These are phyloP conservation scores for Rhinatrema bivittatum DNA, from an alignment of 2,797 vertebrate species.

Conservation along the genomic window DNA sequence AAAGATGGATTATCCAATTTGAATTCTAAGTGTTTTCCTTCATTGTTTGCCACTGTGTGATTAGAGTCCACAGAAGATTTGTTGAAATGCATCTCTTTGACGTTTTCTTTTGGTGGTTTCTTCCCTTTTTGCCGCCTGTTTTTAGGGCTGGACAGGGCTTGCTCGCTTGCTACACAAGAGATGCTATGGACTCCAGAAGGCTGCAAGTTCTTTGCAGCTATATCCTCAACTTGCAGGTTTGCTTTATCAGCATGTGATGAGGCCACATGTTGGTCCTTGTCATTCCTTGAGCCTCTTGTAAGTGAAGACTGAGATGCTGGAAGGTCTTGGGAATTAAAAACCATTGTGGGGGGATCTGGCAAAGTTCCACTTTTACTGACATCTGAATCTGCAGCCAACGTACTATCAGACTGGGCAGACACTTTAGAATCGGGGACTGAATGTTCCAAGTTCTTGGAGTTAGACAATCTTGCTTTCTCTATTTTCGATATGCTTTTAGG, in stretches of 20 bases:
- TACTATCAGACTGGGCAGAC: conserved; percentile 14
- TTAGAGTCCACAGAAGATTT: conserved; percentile 36
- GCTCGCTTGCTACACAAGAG: conserved; percentile 34
- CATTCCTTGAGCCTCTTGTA: conserved; percentile 44
- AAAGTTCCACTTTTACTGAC: conserved; percentile 32
- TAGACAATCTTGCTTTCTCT: conserved; percentile 60
- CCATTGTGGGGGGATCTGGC: conserved; percentile 32
- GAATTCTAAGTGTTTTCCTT: conserved; percentile 40
- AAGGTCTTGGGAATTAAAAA: conserved; percentile 51
- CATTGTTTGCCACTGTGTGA: conserved; percentile 13
- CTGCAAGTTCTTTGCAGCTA: conserved; percentile 37
- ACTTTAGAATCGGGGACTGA: conserved; percentile 40
- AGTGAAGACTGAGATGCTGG: conserved; percentile 34
- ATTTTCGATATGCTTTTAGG: conserved; percentile 53
- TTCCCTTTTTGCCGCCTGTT: conserved; percentile 59
- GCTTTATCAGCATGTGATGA: conserved; percentile 25
- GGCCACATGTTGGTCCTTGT: conserved; percentile 45
- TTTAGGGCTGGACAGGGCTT: conserved; percentile 28
- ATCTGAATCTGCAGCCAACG: conserved; percentile 14
- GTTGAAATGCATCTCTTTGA: conserved; percentile 52
- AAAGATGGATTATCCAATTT: conserved; percentile 43
- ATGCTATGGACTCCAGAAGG: conserved; percentile 27
- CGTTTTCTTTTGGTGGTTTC: conserved; percentile 42
- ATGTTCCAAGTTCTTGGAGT: conserved; percentile 62
- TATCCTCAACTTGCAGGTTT: conserved; percentile 17